phyloP scores from a whole-genome alignment of 2,797 vertebrate species.

The Crocodylus rhombifer region DNA sequence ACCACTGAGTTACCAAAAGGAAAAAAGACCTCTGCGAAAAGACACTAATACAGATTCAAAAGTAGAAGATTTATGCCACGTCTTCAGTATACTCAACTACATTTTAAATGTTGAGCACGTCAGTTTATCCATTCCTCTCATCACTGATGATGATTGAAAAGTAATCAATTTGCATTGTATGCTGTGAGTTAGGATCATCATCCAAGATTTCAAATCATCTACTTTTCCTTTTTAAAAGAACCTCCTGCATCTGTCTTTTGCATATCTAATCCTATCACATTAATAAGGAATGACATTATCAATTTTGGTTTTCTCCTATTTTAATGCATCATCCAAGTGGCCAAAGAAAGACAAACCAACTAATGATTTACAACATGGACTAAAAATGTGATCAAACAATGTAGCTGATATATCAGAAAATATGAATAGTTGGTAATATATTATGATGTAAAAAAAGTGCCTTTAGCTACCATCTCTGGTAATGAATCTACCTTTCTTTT shows the following conservation, averaged over 20 bases:
- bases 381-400: neutral
- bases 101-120: neutral
- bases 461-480: neutral
- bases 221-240: neutral
- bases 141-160: neutral
- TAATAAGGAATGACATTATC: neutral
- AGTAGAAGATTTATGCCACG: neutral
- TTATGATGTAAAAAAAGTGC: neutral
- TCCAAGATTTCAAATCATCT: neutral
- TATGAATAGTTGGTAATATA: neutral
- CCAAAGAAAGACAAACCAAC: neutral
- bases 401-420: neutral
- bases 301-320: neutral
- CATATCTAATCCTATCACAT: neutral
- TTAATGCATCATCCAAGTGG: neutral
- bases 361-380: neutral
- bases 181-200: neutral
- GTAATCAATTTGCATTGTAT: neutral
- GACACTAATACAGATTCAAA: neutral
- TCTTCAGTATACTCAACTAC: neutral
- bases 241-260: accelerated
- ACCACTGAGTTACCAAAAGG: neutral
- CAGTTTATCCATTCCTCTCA: neutral
- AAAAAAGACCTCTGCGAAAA: neutral
- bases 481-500: neutral